Base-by-base conservation (phyloP, 2,113 vertebrate species). In the Empidonax alnorum region DNA sequence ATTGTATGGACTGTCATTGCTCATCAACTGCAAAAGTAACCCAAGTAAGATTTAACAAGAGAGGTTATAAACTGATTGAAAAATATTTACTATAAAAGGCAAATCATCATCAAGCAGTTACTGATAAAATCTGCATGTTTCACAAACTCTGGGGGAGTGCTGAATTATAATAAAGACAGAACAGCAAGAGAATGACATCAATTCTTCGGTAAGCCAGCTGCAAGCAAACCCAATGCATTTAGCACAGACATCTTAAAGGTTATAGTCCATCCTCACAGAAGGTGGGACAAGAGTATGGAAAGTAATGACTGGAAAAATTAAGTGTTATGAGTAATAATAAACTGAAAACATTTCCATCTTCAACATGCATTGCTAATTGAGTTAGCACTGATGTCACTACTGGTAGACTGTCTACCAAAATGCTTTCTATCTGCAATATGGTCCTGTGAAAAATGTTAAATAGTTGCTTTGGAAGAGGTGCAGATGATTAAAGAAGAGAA, bases 71-170 rank as follows among this genome's bases (percentile, higher is more conserved):
- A 71, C 44, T 17, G 39, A 80, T 92, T 80, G 67, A 0, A 86
- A 93, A 95, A 84, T 94, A 93, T 93, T 96, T 88, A 86, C 68
- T 96, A 28, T 91, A 90, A 94, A 95, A 89, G 85, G 59, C 55
- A 83, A 91, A 93, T 77, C 16, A 71, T 76, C 52, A 67, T 77
- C 82, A 83, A 91, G 72, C 67, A 78, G 42, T 71, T 55, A 55
- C 78, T 77, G 92, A 93, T 93, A 83, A 88, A 95, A 96, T 77
- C 79, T 91, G 50, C 41, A 56, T 63, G n/a, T 91, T 85, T 93
- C 71, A 79, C 82, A 88, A 91, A 58, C 59, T 80, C 50, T 80
- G 75, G 79, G 47, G 78, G 78, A 86, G 84, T 91, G 71, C 55
- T 88, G 79, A 79, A 66, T 93, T 88, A 49, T 42, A 83, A 85